Evolutionary conservation across 2,888 invertebrate genomes (phyloP), one percentile per base, ranked within the genome.

Genomic region (Pantelozetes paolii): DNA sequence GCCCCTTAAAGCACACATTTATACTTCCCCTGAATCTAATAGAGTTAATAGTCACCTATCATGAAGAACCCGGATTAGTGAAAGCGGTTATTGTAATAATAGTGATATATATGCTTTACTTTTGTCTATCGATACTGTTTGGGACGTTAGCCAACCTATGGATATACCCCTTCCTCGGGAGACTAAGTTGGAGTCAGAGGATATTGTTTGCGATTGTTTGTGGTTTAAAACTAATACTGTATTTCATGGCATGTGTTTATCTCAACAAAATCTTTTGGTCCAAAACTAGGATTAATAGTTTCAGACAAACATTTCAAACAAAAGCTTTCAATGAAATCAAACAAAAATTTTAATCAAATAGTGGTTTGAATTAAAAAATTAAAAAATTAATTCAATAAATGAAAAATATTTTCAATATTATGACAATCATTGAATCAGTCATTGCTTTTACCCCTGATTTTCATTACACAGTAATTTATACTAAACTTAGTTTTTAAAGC

Each of bases 161-260:
- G 69, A 26, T 69, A 15, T 69, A 69, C 26, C 69, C 69, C 3
- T 69, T 69, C 26, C 15, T 69, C 15, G 69, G 23, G 11, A 45
- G 26, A 26, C 45, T 69, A 2, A 5, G 11, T 69, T 69, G 69
- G 69, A 20, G 23, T 15, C 26, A 28, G 13, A 20, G 69, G 18
- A 26, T 45, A 1, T 15, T 15, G 1, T 69, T 45, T 69, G 42
- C 42, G 6, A 1, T 69, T 15, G n/a, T 45, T 15, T n/a, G 69
- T 23, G 45, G 45, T 20, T 9, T 28, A 20, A 42, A 15, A 20
- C 42, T 69, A 6, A 26, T 42, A 8, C 2, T 45, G 26, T 69
- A 69, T 23, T 69, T 23, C 18, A 23, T 69, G 15, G 15, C 1
- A 13, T 23, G 2, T 15, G 45, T 69, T 2, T 23, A 15, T 69